Evolutionary conservation across 2,888 invertebrate genomes (phyloP).

Genomic region (Pharmacophagus antenor): DNA sequence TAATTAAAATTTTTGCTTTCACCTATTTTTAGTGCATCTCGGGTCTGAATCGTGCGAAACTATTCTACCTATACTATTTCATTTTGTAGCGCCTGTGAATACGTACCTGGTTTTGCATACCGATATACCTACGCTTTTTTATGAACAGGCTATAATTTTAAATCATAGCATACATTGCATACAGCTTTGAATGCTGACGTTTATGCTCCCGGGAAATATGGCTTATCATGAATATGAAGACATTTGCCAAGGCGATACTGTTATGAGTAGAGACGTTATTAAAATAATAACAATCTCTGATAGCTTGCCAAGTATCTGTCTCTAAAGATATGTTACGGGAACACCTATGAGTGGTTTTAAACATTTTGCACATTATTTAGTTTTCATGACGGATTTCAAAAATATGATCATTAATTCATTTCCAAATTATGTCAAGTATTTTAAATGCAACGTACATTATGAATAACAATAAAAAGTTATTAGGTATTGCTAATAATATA

Average conservation of each 20-base stretch:
- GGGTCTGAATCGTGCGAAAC: slow-evolving; percentile 30
- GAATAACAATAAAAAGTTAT: too few species aligned
- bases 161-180: slow-evolving; percentile 50
- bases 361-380: neutral
- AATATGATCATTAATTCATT: too few species aligned
- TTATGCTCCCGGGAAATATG: slow-evolving; percentile 62
- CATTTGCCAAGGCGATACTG: slow-evolving; percentile 61
- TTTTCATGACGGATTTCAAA: neutral
- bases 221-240: slow-evolving; percentile 62
- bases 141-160: slow-evolving; percentile 36
- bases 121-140: slow-evolving; percentile 35
- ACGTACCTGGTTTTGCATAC: slow-evolving; percentile 33
- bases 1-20: slow-evolving; percentile 66
- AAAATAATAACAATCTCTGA: slow-evolving; percentile 72
- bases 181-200: slow-evolving; percentile 52
- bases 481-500: neutral
- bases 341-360: slow-evolving; percentile 7
- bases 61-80: slow-evolving; percentile 31
- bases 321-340: slow-evolving; percentile 43
- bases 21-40: slow-evolving; percentile 42
- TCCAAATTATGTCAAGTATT: too few species aligned
- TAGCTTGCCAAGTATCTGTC: slow-evolving; percentile 67
- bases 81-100: slow-evolving; percentile 18
- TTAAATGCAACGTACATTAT: too few species aligned
- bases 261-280: slow-evolving; percentile 72